Conservation (phyloP, 2,888 invertebrate species). For the Eupithecia dodoneata region DNA sequence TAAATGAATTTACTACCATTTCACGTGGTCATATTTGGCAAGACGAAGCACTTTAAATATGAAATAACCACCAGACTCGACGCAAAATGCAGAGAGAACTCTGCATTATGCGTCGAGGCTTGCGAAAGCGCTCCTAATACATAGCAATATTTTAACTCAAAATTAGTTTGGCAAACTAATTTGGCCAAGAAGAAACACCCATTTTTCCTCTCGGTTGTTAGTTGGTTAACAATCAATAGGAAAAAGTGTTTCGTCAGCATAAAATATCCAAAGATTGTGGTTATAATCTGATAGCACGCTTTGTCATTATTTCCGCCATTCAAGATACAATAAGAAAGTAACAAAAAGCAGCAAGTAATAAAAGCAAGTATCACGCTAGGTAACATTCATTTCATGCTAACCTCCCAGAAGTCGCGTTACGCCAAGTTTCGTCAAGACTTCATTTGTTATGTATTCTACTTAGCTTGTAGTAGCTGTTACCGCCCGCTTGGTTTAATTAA, state of each 20-base stretch:
- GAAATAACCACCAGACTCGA: too few relatives aligned
- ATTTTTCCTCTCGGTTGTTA: neutral
- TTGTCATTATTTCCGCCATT: too few relatives aligned
- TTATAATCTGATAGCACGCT: too few relatives aligned
- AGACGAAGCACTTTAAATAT: neutral
- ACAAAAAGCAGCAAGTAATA: too few relatives aligned
- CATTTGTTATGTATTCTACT: constrained; percentile 58
- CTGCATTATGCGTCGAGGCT: neutral
- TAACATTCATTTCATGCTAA: neutral
- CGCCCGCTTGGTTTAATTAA: constrained; percentile 55
- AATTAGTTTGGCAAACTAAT: neutral
- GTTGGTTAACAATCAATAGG: neutral
- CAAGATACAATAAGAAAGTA: too few relatives aligned
- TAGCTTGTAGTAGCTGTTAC: constrained; percentile 34
- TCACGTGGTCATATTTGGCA: neutral
- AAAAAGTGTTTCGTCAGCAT: too few relatives aligned
- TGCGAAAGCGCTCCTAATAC: neutral
- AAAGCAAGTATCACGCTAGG: too few relatives aligned
- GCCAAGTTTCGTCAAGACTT: constrained; percentile 55
- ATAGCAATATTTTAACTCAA: neutral
- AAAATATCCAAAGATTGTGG: too few relatives aligned
- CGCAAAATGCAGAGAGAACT: too few relatives aligned
- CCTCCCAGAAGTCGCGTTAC: constrained; percentile 24
- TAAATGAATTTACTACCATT: neutral
- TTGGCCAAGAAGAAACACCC: neutral